Conservation (phyloP, 1,140 invertebrate species). For the Campoletis sonorensis region DNA sequence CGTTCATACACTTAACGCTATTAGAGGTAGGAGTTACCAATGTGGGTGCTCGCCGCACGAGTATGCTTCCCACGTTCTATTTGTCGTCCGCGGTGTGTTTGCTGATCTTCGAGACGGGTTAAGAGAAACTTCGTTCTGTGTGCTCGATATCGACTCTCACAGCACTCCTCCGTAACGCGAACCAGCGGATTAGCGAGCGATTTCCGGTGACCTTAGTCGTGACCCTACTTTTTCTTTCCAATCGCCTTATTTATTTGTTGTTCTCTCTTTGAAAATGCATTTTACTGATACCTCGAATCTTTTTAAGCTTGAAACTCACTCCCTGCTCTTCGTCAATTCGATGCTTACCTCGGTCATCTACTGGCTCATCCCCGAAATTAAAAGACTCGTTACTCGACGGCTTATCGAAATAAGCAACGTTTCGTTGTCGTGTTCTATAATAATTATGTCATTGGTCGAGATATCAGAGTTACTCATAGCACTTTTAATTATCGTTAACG, state of each 20-base stretch:
- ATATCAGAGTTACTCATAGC: neutral
- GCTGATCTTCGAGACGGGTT: slow-evolving; percentile 21
- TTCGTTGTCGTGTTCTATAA: neutral
- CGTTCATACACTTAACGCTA: neutral
- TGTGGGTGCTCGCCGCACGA: neutral
- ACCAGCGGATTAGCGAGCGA: slow-evolving; percentile 26
- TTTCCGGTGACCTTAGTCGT: neutral
- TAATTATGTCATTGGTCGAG: neutral
- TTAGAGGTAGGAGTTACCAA: neutral
- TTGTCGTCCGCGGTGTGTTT: slow-evolving; percentile 32
- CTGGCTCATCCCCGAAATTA: too few relatives aligned
- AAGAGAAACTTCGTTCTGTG: neutral
- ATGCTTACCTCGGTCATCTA: too few relatives aligned
- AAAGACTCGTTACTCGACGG: too few relatives aligned
- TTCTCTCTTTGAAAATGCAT: too few relatives aligned
- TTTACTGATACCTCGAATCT: too few relatives aligned
- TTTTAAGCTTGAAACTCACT: too few relatives aligned
- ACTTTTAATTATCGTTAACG: slow-evolving; percentile 12
- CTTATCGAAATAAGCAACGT: neutral
- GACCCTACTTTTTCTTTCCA: neutral
- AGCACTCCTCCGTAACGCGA: slow-evolving; percentile 35
- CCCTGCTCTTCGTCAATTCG: too few relatives aligned
- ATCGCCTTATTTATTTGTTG: too few relatives aligned
- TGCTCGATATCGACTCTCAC: neutral
- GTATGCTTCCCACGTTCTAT: slow-evolving; percentile 34